Conservation (phyloP, 2,888 invertebrate species). For the Rhimphoctona megacephalus region DNA sequence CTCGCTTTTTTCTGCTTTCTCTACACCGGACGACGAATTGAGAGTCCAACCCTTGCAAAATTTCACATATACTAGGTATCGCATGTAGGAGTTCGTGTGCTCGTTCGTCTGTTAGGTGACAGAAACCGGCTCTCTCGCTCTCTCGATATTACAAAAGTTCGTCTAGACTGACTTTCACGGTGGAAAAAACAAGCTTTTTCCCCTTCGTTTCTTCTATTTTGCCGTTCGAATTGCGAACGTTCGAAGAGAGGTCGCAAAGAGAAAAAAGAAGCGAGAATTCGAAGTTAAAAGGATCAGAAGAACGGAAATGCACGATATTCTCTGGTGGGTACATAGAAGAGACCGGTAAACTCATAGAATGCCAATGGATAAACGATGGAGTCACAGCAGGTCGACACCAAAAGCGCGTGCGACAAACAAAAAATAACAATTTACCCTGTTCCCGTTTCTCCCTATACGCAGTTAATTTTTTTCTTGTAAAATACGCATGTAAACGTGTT, state of each 20-base stretch:
- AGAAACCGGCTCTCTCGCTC: constrained; percentile 59
- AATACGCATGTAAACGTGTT: background rate
- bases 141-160: constrained; percentile 77
- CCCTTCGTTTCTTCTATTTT: background rate
- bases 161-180: constrained; percentile 74
- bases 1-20: background rate
- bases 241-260: constrained; percentile 48
- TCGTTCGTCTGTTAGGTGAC: constrained; percentile 59
- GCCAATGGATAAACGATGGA: constrained; percentile 39
- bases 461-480: constrained; percentile 16
- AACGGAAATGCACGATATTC: constrained; percentile 24
- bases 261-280: constrained; percentile 18
- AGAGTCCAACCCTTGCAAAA: constrained; percentile 43
- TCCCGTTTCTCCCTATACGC: constrained; percentile 19
- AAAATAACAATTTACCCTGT: constrained; percentile 50
- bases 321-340: constrained; percentile 20
- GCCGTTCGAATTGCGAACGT: constrained; percentile 3
- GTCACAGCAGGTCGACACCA: background rate
- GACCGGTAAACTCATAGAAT: constrained; percentile 38
- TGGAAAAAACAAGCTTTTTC: constrained; percentile 57
- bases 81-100: constrained; percentile 22
- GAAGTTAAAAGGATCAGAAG: constrained; percentile 34
- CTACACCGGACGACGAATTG: constrained; percentile 39
- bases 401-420: constrained; percentile 15
- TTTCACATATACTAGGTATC: constrained; percentile 1